A percentile compares a stretch with the other conserved stretches of the same genome.
phyloP scores from a whole-genome alignment of 1,140 invertebrate genomes.

The Drosophila equinoxialis region DNA sequence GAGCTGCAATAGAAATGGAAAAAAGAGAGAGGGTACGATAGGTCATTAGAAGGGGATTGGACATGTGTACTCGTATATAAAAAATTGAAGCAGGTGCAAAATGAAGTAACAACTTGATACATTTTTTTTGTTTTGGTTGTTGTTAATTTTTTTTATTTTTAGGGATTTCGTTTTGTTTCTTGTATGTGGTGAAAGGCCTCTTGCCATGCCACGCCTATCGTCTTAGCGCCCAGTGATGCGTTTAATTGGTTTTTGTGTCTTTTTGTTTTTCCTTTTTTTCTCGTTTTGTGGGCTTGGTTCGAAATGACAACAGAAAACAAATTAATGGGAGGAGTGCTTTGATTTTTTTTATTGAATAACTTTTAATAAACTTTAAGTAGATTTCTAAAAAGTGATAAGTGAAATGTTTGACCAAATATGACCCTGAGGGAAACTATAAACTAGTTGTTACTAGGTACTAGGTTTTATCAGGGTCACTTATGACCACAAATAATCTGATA shows the following conservation, averaged over 20 bases:
- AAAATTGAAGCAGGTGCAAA: neutral
- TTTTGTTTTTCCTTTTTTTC: constrained; percentile 23
- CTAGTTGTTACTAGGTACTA: neutral
- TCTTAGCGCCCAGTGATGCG: constrained; percentile 58
- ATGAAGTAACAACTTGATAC: constrained; percentile 16
- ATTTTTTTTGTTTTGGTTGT: neutral
- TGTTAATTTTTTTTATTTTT: constrained; percentile 15
- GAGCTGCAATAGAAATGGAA: constrained; percentile 12
- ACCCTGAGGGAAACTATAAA: too few relatives aligned
- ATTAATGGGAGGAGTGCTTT: neutral
- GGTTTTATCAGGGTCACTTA: neutral
- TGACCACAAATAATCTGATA: too few relatives aligned
- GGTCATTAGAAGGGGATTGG: constrained; percentile 34
- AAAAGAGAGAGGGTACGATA: neutral
- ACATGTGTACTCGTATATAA: neutral
- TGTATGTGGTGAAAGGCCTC: constrained; percentile 62
- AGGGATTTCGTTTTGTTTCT: neutral
- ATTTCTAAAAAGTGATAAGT: neutral
- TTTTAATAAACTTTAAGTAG: constrained; percentile 2
- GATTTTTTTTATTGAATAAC: neutral
- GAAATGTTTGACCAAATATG: neutral
- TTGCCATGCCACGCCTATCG: constrained; percentile 59
- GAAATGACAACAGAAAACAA: constrained; percentile 2
- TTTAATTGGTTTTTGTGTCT: constrained; percentile 63
- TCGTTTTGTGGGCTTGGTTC: constrained; percentile 2